Evolutionary conservation across 1,140 invertebrate species (phyloP), one percentile per base, ranked within the genome.

Genomic region (Hirudo medicinalis): DNA sequence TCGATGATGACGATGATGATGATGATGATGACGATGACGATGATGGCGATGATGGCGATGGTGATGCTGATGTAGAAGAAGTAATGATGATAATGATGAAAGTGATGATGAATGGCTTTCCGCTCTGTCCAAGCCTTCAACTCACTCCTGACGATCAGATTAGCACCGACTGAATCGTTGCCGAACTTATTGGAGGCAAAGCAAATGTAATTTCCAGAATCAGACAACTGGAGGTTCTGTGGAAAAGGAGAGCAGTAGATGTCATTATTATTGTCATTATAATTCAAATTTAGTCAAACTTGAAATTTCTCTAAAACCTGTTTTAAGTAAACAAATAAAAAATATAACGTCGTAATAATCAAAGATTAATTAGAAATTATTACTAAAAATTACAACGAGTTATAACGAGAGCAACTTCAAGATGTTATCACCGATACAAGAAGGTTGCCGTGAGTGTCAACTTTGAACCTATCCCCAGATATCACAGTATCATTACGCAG

Each of bases 131-230:
- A 3, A 8, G 40, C 25, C 3, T 19, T 29, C 29, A 72, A 22
- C 76, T 72, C 72, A 76, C 76, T 66, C 72, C 75, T 74, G 29
- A 78, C 73, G 60, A 74, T 49, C 32, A 77, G 19, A 13, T 55
- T 63, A 4, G 91, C 93, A 40, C 85, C 86, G 0, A 89, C 91
- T 32, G 87, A 84, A 13, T 86, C 87, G 74, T 87, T 84, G 6
- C 92, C 93, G 78, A 96, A 91, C 81, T 94, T 95, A 81, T 99
- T 99, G 67, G 86, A 85, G 0, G 95, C 96, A 80, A 88, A 87
- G 81, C 96, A 99, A 13, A 87, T 88, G 80, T 97, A 99, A 32
- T 87, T 85, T 19, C 94, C 95, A 20, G 76, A 76, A 76, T 82
- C 81, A 29, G 77, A 76, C 57, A 77, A 70, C 15, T 77, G 75